Base-by-base conservation (phyloP, 2,888 invertebrate genomes). In the Sycophila texana region DNA sequence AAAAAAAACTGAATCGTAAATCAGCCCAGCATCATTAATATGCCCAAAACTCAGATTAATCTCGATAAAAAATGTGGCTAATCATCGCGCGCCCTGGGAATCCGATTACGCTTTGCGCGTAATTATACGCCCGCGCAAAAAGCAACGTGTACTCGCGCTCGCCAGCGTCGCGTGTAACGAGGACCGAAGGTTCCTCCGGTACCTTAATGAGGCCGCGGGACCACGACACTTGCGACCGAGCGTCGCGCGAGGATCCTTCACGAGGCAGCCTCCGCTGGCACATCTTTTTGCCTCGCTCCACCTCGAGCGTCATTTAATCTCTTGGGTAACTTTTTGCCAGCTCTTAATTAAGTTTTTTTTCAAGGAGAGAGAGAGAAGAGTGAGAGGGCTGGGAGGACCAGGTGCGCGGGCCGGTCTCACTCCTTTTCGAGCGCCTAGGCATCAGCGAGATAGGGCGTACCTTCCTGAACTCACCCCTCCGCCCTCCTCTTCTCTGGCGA, bases 271-370 rank as follows among this genome's bases (percentile, higher is more conserved):
- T 10, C n/a, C n/a, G 16, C 30, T 12, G 22, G 39, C 12, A 5
- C 61, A 53, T 55, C n/a, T 49, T 55, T 51, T 72, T 73, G 51
- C 26, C 20, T 49, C 57, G 14, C 47, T 14, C 51, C n/a, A 60
- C 12, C 65, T 39, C 66, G 74, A 67, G 58, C 67, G 58, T 74
- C 60, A 67, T 74, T 74, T 67, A 58, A 58, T 66, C 66, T 47
- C 13, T n/a, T 47, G 7, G 30, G 7, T 4, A 14, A 20, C n/a
- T 72, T 67, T 49, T 74, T 66, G 22, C 26, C 16, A 22, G 60
- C 75, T 75, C 68, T 74, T 75, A 75, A 75, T 75, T 75, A 75
- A 75, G 68, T 75, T 75, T 68, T 68, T 75, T 68, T 68, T 75
- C 75, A n/a, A 57, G 10, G 39, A 2, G 18, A 30, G 30, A 30